Conservation (phyloP, 2,113 vertebrate species). For the Pollachius pollachius region DNA sequence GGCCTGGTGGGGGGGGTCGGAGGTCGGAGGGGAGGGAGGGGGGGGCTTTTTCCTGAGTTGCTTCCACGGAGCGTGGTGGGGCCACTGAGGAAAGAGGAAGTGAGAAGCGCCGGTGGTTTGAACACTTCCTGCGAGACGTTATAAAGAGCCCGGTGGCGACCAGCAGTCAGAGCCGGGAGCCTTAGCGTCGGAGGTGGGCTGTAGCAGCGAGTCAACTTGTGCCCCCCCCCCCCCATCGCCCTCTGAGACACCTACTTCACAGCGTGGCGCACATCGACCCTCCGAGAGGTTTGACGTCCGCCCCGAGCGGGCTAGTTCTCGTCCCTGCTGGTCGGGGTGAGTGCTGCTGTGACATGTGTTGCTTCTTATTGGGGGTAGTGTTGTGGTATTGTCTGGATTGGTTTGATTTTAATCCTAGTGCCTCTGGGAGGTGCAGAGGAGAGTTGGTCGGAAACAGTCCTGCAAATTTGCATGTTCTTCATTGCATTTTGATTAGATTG, state of each 20-base stretch:
- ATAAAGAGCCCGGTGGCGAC: conserved; percentile 63
- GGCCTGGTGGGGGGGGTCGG: conserved; percentile 23
- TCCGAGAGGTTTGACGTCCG: conserved; percentile 48
- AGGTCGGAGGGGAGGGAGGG: background rate
- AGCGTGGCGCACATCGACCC: conserved; percentile 30
- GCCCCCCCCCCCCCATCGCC: no score
- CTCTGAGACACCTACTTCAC: conserved; percentile 18
- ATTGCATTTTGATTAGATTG: no score
- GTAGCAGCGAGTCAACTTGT: no score
- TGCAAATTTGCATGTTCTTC: no score
- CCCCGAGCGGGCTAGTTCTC: conserved; percentile 57
- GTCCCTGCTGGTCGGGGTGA: conserved; percentile 84
- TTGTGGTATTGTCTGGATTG: background rate
- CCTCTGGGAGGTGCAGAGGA: no score
- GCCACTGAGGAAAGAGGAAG: conserved; percentile 75
- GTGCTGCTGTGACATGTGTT: conserved; percentile 31
- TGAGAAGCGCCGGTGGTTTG: conserved; percentile 53
- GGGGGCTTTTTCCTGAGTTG: conserved; percentile 61
- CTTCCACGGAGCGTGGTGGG: conserved; percentile 69
- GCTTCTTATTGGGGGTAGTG: background rate
- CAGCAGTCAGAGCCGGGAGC: conserved; percentile 47
- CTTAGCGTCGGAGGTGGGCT: background rate
- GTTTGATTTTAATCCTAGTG: no score
- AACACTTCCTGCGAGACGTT: conserved; percentile 71
- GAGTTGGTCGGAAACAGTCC: no score